Base-by-base conservation (phyloP, 2,888 invertebrate species). In the Drosophila barbarae region DNA sequence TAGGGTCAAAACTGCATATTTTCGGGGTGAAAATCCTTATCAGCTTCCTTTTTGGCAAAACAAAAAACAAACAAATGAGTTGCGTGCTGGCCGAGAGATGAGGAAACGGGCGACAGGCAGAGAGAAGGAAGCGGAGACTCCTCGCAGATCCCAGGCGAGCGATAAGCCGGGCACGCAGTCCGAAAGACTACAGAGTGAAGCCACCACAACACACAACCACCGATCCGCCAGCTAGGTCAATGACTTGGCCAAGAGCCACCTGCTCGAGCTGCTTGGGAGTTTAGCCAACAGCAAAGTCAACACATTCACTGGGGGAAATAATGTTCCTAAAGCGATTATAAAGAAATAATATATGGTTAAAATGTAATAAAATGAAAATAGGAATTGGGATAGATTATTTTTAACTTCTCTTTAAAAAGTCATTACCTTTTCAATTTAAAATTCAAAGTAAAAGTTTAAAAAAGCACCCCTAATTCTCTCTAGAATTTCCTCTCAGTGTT, bases 201-300 rank as follows among this genome's bases (percentile, higher is more conserved):
- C 69, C 59, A 69, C 72, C 71, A 38, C 28, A 28, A 66, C 68
- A 66, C 68, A 52, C 66, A 52, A 50, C 55, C 46, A 51, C 55
- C 57, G 38, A 47, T 30, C 26, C 26, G 32, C 36, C 44, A 59
- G 46, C 57, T 64, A 61, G 84, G 85, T 85, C 84, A 76, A 72
- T 77, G 84, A 80, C 84, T 71, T 53, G 28, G 63, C 61, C 36
- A 53, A 57, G 39, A 60, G 69, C 66, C 81, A 83, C 78, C 77
- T 80, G 85, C 69, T 61, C 65, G 47, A 51, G 70, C 53, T 34
- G 41, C 46, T 42, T 49, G 36, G 47, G 44, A 49, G 41, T 64
- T 82, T 61, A 74, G 76, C 65, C 63, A 75, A 79, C 65, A 80
- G 69, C 83, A 71, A 75, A 77, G 73, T 82, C 80, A 79, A 77